Evolutionary conservation across 2,888 invertebrate genomes (phyloP), one percentile per base, ranked within the genome.

Genomic region (Pyrocoelia pectoralis): DNA sequence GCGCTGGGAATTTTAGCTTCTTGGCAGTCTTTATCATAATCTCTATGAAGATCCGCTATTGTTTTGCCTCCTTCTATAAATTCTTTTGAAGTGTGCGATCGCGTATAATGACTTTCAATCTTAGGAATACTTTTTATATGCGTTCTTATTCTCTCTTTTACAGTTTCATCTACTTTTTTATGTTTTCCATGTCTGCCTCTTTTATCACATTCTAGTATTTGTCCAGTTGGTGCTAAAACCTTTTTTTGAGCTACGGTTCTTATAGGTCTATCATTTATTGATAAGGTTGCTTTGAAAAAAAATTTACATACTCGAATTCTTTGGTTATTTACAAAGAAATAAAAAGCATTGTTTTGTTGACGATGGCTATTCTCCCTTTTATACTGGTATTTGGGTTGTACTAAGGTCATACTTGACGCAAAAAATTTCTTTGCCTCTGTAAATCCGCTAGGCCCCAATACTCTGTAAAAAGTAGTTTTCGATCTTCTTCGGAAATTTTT

Each of bases 401-500:
- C 28, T n/a, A 19, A 1, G 1, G 50, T 24, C 50, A 50, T 50
- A 15, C 6, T 40, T 13, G 9, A 13, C 29, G 40, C 18, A 38
- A 12, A 19, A 53, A 53, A 38, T 53, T 15, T 1, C 53, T 9
- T 13, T 54, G 54, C 8, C 54, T 14, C 40, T 54, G 54, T 41
- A 41, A n/a, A 41, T 17, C 17, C 5, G 6, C 40, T 13, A 54
- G 12, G 12, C 2, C 19, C 54, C 54, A 54, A 15, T 54, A 38
- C 3, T 54, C 19, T 38, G 1, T 10, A 54, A 54, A 54, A 54
- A 54, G 1, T 41, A 3, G 9, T 15, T 40, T 14, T 2, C 54
- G 40, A 40, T 40, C 2, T 8, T 54, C 41, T 40, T 54, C 8
- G 10, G 41, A 9, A 18, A 54, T 54, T 41, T 54, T 54, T 13